Evolutionary conservation across 2,113 vertebrate genomes (phyloP).

Genomic region (Paramormyrops kingsleyae): DNA sequence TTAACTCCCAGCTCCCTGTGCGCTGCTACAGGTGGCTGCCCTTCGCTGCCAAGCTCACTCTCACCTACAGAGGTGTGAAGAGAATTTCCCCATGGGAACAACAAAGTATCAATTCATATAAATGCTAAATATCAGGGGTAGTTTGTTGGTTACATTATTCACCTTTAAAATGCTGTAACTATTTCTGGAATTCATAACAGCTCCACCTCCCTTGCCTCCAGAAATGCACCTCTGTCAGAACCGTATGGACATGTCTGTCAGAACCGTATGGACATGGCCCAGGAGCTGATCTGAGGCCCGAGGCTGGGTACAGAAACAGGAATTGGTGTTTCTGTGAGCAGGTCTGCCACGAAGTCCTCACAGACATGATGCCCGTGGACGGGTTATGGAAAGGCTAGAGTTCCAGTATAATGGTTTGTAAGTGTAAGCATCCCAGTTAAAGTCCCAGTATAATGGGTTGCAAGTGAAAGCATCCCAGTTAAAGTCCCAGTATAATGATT

Average conservation of each 20-base stretch:
- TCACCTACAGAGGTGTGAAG: no score
- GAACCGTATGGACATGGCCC: not conserved
- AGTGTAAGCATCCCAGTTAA: no score
- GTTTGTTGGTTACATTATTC: not conserved
- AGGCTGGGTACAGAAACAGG: not conserved
- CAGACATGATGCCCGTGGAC: not conserved
- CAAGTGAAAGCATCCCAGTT: not conserved
- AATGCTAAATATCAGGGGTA: not conserved
- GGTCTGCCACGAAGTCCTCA: not conserved
- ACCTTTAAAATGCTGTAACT: not conserved
- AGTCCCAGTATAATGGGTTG: no score
- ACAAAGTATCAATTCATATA: not conserved
- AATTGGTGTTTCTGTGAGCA: not conserved
- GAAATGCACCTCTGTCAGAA: not conserved
- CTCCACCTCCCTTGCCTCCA: not conserved
- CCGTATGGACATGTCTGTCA: not conserved
- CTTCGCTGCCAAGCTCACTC: no score
- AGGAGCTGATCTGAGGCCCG: not conserved
- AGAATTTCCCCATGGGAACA: no score
- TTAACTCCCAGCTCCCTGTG: no score
- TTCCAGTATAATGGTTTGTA: not conserved
- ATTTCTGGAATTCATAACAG: not conserved
- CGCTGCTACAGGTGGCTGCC: no score
- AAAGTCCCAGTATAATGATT: not conserved
- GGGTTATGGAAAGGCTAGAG: not conserved